Evolutionary conservation across 2,113 vertebrate species (phyloP), one percentile per base, ranked within the genome.

Genomic region (Heliornis fulica): DNA sequence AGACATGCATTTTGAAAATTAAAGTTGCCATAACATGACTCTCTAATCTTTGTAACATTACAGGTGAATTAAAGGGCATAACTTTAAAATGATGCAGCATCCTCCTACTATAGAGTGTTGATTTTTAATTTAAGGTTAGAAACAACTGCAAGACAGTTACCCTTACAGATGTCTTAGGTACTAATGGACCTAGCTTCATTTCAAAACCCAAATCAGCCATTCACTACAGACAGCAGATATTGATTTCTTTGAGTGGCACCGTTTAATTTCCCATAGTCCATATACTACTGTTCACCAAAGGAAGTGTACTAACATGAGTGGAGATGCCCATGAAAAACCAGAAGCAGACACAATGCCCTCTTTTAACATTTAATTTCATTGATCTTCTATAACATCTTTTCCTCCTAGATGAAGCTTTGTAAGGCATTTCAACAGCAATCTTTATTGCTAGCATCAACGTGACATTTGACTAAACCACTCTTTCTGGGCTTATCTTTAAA

Each of bases 391-490:
- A 70, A 60, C 4, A 23, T 48, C 74, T 83, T 72, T 77, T 53
- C 83, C 51, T 90, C 60, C 63, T 9, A 68, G 31, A 56, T 51
- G 71, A 91, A 95, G 53, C 9, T 83, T 48, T 63, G 22, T 40
- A 92, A 95, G 34, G 25, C 28, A 79, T 81, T 81, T 94, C 0
- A 4, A 89, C 68, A 92, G 75, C 48, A 95, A 87, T 57, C 64
- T 83, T 86, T 74, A 82, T n/a, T 78, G 59, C 45, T 77, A 76
- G 32, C 84, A 76, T 96, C 57, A 60, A 87, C 75, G n/a, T 83
- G 59, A 81, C 72, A 80, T 97, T 97, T 94, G 80, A 93, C 97
- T 96, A 97, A 97, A 76, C 26, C 83, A 80, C 50, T 43, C 31
- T 83, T 95, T 90, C 68, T 69, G 36, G 60, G 36, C 5, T 96